Evolutionary conservation across 92 coral and sea anemone genomes (phyloP), one percentile per base, ranked within the genome.

Genomic region (Zoanthus sansibaricus): DNA sequence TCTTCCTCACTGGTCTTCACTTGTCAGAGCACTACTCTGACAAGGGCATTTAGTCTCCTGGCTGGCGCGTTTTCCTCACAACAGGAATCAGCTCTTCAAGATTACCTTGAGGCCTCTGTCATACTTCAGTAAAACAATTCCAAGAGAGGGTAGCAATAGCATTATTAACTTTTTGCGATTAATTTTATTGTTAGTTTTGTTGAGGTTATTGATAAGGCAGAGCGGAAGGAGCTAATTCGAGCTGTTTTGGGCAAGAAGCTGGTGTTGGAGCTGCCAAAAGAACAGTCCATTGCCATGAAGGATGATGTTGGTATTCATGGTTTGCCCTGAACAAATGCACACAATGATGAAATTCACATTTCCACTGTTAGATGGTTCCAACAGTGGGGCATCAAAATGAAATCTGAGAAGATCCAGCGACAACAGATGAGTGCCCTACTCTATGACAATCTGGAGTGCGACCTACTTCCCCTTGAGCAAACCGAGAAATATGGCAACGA

Each of bases 401-500:
- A 75, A 73, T 72, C 82, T 62, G 76, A 86, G 61, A 76, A 59
- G 44, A 86, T 55, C 31, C 83, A 76, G 83, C 20, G 83, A 30
- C 74, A 54, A 64, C 67, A 46, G 37, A 76, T 45, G 25, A 86
- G 8, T 1, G 89, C 67, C 3, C 75, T 66, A 13, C 56, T 76
- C 46, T 83, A 69, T 8, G 16, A 61, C 32, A 21, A n/a, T 1
- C 31, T 86, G 46, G 71, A 77, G 37, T 31, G 58, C 1, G 89
- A 86, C 25, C 30, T 76, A 6, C 71, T 76, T 21, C 44, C 83
- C 71, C 76, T 69, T 1, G 68, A 86, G 74, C 68, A 78, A 76
- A 86, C 85, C 9, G 69, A 76, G 69, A 66, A 42, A 72, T 14
- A 52, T 32, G 84, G 84, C 5, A 59, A 79, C 54, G 37, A 79